Evolutionary conservation across 2,888 invertebrate genomes (phyloP).

Genomic region (Sarcophaga caerulescens): DNA sequence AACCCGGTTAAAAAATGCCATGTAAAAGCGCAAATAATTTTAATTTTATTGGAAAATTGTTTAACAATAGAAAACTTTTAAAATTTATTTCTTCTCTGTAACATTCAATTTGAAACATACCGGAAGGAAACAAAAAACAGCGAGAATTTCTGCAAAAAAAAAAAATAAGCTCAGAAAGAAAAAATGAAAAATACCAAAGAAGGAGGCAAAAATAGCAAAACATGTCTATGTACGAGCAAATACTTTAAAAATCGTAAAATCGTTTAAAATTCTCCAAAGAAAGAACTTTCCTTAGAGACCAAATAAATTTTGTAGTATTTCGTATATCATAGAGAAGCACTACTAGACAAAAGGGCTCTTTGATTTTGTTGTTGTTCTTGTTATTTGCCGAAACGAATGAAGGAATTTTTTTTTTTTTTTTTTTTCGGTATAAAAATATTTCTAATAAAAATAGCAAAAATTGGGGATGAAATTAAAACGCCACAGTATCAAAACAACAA

Average conservation of each 20-base stretch:
- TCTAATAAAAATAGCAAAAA: constrained; percentile 37
- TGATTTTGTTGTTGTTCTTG: neutral
- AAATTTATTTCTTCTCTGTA: neutral
- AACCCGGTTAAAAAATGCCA: neutral
- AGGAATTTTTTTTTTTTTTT: neutral
- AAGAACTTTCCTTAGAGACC: neutral
- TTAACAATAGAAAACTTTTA: constrained; percentile 28
- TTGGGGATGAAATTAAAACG: constrained; percentile 60
- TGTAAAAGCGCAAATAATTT: neutral
- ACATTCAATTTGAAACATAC: constrained; percentile 29
- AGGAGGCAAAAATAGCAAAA: neutral
- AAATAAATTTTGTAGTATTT: constrained; percentile 2
- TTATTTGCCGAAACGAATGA: constrained; percentile 15
- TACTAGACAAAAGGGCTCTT: constrained; percentile 30
- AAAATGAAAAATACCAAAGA: neutral
- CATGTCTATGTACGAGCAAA: neutral
- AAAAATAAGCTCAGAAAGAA: too few relatives aligned
- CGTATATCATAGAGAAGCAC: neutral
- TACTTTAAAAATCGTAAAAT: constrained; percentile 13
- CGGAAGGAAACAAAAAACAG: constrained; percentile 37
- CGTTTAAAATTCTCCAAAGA: constrained; percentile 49
- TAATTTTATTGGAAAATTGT: constrained; percentile 40
- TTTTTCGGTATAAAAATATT: constrained; percentile 27
- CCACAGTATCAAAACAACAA: neutral
- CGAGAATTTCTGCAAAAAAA: constrained; percentile 6